Conservation (phyloP, 2,888 invertebrate species). For the Melanostoma mellinum region DNA sequence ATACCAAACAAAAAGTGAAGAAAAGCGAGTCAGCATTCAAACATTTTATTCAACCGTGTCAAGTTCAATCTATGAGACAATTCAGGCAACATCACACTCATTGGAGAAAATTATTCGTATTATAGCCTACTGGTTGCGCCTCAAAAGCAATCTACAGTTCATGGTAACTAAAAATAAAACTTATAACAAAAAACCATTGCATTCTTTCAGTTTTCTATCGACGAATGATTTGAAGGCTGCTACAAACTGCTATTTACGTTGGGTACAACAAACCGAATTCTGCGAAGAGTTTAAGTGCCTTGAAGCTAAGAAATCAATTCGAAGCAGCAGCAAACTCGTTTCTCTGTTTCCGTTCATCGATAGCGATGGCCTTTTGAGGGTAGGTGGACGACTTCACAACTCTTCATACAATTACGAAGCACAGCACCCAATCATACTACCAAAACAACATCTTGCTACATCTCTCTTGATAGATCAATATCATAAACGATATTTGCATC, state of each 20-base stretch:
- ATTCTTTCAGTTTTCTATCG: slow-evolving; percentile 6
- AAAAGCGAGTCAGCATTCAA: neutral
- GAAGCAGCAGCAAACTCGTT: slow-evolving; percentile 9
- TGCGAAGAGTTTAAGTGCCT: neutral
- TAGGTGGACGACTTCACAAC: slow-evolving; percentile 43
- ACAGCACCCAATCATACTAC: slow-evolving; percentile 40
- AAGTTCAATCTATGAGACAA: neutral
- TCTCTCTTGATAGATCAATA: slow-evolving; percentile 8
- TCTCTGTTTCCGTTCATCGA: slow-evolving; percentile 28
- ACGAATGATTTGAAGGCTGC: neutral
- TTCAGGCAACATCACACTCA: neutral
- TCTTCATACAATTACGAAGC: slow-evolving; percentile 22
- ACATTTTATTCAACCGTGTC: neutral
- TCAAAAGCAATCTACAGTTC: slow-evolving; percentile 14
- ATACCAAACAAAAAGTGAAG: too few relatives aligned
- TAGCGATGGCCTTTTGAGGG: slow-evolving; percentile 26
- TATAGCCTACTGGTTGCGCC: slow-evolving; percentile 2
- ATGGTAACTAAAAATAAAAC: slow-evolving; percentile 6
- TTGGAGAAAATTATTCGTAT: neutral
- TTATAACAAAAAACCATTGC: neutral
- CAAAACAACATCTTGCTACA: slow-evolving; percentile 5
- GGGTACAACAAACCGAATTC: slow-evolving; percentile 9
- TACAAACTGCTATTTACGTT: neutral
- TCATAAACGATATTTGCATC: slow-evolving; percentile 7
- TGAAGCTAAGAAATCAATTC: neutral